Percentiles rank a stretch among this genome's conserved stretches.
Conservation (phyloP, 2,113 vertebrate species). For the Caranx ignobilis region DNA sequence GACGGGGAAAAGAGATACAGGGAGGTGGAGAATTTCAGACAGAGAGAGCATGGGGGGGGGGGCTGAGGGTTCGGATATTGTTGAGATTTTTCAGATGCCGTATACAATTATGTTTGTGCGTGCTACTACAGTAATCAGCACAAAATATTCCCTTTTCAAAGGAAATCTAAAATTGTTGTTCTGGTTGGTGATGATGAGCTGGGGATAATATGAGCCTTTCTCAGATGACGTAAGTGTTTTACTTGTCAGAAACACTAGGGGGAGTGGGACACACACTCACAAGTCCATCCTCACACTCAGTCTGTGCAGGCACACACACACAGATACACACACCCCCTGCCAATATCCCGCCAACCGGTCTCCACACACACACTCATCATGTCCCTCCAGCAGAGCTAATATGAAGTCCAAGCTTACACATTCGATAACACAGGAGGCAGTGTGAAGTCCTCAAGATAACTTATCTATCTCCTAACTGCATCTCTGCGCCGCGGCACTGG, state of each 20-base stretch:
- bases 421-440: constrained; percentile 69
- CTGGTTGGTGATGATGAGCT: constrained; percentile 52
- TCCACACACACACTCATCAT: constrained; percentile 56
- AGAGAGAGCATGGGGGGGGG: constrained; percentile 24
- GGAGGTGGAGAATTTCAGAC: constrained; percentile 35
- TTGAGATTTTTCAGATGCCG: constrained; percentile 38
- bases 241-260: constrained; percentile 74
- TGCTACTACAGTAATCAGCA: constrained; percentile 48
- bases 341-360: constrained; percentile 58
- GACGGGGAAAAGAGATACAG: constrained; percentile 50
- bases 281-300: constrained; percentile 52
- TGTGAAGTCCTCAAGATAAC: constrained; percentile 76
- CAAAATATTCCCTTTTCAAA: constrained; percentile 46
- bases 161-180: constrained; percentile 56
- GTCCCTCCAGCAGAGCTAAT: constrained; percentile 70
- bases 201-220: constrained; percentile 41
- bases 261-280: constrained; percentile 75
- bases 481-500: constrained; percentile 34
- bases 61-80: constrained; percentile 18
- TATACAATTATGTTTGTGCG: constrained; percentile 35
- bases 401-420: constrained; percentile 73
- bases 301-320: constrained; percentile 45
- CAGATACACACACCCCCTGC: constrained; percentile 30
- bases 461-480: constrained; percentile 68
- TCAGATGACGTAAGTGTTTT: constrained; percentile 80